These are phyloP conservation scores for Ciona savignyi DNA, from an alignment of 23 tunicate genomes.

Conservation along the genomic window DNA sequence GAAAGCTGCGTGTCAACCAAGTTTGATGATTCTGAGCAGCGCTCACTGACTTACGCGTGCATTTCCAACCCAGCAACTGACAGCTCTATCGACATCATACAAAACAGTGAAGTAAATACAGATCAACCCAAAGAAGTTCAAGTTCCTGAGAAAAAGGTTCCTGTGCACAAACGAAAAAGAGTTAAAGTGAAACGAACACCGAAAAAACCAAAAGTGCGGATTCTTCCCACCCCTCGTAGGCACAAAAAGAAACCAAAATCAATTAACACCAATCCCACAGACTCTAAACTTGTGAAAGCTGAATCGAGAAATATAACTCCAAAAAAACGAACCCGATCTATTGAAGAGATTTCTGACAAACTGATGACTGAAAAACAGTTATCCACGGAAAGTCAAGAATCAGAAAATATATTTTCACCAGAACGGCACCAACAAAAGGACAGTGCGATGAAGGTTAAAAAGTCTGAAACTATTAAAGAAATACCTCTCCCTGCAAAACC, in stretches of 20 bases:
- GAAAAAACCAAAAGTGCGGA: background rate
- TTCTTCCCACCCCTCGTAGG: background rate
- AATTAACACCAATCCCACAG: too few species aligned
- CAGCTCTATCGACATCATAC: background rate
- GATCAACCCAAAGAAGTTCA: background rate
- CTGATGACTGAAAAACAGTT: background rate
- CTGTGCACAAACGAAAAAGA: background rate
- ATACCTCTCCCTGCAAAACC: too few species aligned
- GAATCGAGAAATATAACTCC: too few species aligned
- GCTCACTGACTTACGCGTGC: background rate
- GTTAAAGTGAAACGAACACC: background rate
- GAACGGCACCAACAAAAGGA: background rate
- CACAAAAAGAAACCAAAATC: background rate
- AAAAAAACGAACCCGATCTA: too few species aligned
- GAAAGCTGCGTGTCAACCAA: background rate
- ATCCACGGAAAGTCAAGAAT: background rate
- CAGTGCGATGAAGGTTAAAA: too few species aligned
- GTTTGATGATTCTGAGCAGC: background rate
- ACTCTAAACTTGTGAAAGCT: too few species aligned
- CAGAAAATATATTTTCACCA: background rate
- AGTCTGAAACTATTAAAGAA: too few species aligned
- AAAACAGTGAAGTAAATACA: background rate
- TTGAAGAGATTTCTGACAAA: background rate
- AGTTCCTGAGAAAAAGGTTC: background rate
- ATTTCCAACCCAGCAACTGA: background rate